Conservation (phyloP, 2,888 invertebrate genomes). For the Malacosoma neustria region DNA sequence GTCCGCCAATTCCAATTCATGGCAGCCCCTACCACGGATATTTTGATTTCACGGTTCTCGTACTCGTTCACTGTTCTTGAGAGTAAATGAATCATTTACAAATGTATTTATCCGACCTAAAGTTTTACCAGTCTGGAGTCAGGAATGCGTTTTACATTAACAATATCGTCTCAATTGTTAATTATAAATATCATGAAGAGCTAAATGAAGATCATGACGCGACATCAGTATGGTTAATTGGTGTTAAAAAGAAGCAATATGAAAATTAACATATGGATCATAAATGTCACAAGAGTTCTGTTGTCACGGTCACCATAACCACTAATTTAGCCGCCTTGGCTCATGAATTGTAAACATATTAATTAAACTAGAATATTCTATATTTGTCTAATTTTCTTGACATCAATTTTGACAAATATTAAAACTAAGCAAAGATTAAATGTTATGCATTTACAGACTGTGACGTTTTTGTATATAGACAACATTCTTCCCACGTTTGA, state of each 20-base stretch:
- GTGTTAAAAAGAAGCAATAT: constrained; percentile 24
- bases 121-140: constrained; percentile 9
- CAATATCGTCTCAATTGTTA: constrained; percentile 31
- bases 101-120: constrained; percentile 5
- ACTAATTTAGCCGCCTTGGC: too few relatives aligned
- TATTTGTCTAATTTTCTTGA: too few relatives aligned
- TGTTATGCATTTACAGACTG: too few relatives aligned
- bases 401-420: too few relatives aligned
- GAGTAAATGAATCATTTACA: neutral
- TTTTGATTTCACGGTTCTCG: neutral
- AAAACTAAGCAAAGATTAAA: too few relatives aligned
- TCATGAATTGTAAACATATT: too few relatives aligned
- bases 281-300: constrained; percentile 10
- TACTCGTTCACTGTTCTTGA: neutral
- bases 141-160: constrained; percentile 23
- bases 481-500: too few relatives aligned
- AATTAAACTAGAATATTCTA: too few relatives aligned
- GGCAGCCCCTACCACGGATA: constrained; percentile 2
- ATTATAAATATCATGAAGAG: constrained; percentile 30
- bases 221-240: constrained; percentile 35
- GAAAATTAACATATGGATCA: constrained; percentile 40
- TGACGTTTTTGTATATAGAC: too few relatives aligned
- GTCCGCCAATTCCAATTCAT: constrained; percentile 1
- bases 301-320: neutral
- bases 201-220: constrained; percentile 32